Conservation (phyloP, 1,140 invertebrate genomes). For the Cecropterus lyciades region DNA sequence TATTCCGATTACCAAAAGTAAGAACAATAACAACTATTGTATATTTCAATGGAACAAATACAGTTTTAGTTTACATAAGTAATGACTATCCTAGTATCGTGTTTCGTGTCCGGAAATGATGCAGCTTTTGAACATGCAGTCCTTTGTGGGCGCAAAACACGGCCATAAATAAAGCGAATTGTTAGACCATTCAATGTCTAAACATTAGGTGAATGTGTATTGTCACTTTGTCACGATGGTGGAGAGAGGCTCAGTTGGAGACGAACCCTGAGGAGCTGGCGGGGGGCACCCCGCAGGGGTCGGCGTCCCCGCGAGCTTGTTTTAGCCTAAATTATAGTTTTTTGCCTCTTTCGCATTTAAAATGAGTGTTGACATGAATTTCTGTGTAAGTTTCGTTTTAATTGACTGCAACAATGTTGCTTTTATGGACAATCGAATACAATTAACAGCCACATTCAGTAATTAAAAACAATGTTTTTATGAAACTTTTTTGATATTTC, state of each 20-base stretch:
- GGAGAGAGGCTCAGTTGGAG: constrained; percentile 58
- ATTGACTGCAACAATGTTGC: constrained; percentile 5
- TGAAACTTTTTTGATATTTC: too few species aligned
- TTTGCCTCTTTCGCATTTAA: constrained; percentile 41
- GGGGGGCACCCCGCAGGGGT: constrained; percentile 56
- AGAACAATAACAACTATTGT: neutral
- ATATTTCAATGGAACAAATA: neutral
- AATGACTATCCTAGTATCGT: constrained; percentile 15
- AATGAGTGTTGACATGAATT: constrained; percentile 41
- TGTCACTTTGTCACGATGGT: constrained; percentile 78
- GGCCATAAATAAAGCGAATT: constrained; percentile 77
- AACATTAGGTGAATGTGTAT: constrained; percentile 81
- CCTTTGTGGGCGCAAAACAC: constrained; percentile 66
- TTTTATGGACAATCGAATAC: neutral
- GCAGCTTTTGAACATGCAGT: constrained; percentile 59
- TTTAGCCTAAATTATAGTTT: constrained; percentile 41
- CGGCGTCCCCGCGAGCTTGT: constrained; percentile 38
- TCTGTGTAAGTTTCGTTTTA: constrained; percentile 21
- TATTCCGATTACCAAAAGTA: neutral
- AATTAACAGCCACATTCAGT: too few species aligned
- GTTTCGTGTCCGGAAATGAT: constrained; percentile 69
- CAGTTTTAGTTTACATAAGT: neutral
- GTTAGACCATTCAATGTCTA: constrained; percentile 73
- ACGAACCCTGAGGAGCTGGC: constrained; percentile 44
- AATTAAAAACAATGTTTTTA: too few species aligned